Evolutionary conservation across 2,888 invertebrate species (phyloP), one percentile per base, ranked within the genome.

Genomic region (Acanthoscelides obtectus): DNA sequence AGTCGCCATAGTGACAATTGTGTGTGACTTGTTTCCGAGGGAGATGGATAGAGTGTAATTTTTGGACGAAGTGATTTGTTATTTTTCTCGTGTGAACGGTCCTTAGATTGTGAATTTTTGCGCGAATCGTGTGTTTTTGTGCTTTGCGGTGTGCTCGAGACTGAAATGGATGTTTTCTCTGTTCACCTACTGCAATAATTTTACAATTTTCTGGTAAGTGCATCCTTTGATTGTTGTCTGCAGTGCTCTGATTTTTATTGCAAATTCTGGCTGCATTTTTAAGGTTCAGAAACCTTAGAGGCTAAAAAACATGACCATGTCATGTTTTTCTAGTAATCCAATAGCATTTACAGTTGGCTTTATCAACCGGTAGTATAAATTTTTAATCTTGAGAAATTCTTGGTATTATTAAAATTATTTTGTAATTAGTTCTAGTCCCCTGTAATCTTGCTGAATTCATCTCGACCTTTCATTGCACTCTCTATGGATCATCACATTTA

Each of bases 31-130:
- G 76, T 12, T 72, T 78, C 70, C 70, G 80, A 82, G 81, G 80
- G 82, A 81, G 81, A 82, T 80, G 81, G 82, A 79, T 80, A 79
- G 74, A 80, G 80, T 80, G 80, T 82, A 81, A 80, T 82, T 82
- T 82, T 82, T 81, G 81, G 81, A 45, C 17, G 12, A 45, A 70
- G 80, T 79, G 78, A 79, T 78, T 79, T 80, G 78, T 81, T 78
- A 79, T 79, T 78, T 80, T 80, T 80, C 80, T 79, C 78, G 76
- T 78, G 80, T 79, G 78, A 45, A 45, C 45, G 5, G 45, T 45
- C 5, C 5, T 6, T 12, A 45, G 12, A 45, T 45, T 12, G 45
- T 45, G 45, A 17, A 45, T 45, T 45, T 45, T 45, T 45, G 79
- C 77, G 77, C 75, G 72, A 79, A 78, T 78, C 79, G 80, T 80